Evolutionary conservation across 2,113 vertebrate species (phyloP), one percentile per base, ranked within the genome.

Genomic region (Alectura lathami): DNA sequence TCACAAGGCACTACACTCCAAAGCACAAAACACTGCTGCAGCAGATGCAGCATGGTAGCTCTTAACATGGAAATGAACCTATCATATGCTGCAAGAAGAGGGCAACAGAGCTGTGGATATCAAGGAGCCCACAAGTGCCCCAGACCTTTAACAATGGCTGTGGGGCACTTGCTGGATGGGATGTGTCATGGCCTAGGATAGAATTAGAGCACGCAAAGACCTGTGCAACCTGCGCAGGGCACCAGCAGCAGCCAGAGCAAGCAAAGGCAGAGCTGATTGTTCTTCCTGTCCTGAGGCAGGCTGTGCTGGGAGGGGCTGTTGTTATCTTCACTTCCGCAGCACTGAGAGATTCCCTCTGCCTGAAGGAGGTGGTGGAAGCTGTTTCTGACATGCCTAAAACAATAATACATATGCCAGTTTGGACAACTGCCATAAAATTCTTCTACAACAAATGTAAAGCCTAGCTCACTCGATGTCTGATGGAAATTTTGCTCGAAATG

Each of bases 161-260:
- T n/a, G n/a, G 50, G 67, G 11, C 12, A 1, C 24, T 15, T 64
- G 40, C 11, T 23, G 66, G 48, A 6, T 36, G 69, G 72, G 43
- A 17, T 0, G 0, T 38, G 20, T 30, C 8, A 1, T 5, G 26
- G 2, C 6, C 30, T 22, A 38, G 29, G 27, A 63, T 5, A 63
- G 34, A 45, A 2, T 6, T 6, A 12, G 34, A 1, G 26, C 3
- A 11, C 6, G 1, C 7, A 12, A 8, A 53, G 54, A 4, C 27
- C 26, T 0, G 3, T 3, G 59, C 13, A 29, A 11, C 32, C 7
- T 6, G 9, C 0, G 0, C 5, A 29, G 8, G 16, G 26, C 8
- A 0, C 7, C 9, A 16, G 4, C 13, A 1, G 32, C 26, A 45
- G 38, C 1, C 0, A 11, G 57, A 26, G 30, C 12, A 0, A 2